These are phyloP conservation scores for Aphaenogaster floridana DNA, from an alignment of 1,140 invertebrate species.

Conservation along the genomic window DNA sequence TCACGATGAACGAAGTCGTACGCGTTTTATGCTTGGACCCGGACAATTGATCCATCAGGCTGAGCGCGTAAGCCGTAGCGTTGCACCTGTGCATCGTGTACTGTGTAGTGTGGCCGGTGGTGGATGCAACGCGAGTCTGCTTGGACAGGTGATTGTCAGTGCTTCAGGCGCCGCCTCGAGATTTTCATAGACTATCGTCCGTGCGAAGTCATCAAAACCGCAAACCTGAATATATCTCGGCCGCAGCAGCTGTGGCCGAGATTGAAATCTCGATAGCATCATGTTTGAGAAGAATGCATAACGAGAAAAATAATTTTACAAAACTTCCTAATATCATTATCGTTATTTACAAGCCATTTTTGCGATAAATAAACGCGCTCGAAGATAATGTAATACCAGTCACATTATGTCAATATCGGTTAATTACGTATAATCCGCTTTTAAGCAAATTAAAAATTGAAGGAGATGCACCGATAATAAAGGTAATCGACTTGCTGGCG, in stretches of 20 bases:
- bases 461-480: conserved; percentile 28
- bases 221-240: conserved; percentile 33
- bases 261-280: conserved; percentile 42
- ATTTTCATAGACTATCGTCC: conserved; percentile 73
- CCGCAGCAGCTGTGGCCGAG: conserved; percentile 9
- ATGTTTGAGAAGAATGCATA: neutral
- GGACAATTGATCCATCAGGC: conserved; percentile 81
- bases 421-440: conserved; percentile 1
- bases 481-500: conserved; percentile 36
- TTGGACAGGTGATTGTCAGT: conserved; percentile 85
- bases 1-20: conserved; percentile 59
- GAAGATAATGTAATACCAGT: neutral
- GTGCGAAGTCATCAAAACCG: conserved; percentile 57
- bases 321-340: neutral
- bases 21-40: conserved; percentile 56
- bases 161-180: conserved; percentile 79
- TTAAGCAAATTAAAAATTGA: conserved; percentile 25
- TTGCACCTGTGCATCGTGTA: conserved; percentile 76
- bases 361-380: neutral
- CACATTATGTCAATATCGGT: neutral
- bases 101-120: conserved; percentile 14
- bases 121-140: conserved; percentile 75
- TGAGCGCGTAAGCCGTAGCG: conserved; percentile 69
- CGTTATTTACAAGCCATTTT: neutral
- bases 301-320: conserved; percentile 11